Conservation (phyloP, 92 coral and sea anemone genomes). For the Chrysogorgia sp. region DNA sequence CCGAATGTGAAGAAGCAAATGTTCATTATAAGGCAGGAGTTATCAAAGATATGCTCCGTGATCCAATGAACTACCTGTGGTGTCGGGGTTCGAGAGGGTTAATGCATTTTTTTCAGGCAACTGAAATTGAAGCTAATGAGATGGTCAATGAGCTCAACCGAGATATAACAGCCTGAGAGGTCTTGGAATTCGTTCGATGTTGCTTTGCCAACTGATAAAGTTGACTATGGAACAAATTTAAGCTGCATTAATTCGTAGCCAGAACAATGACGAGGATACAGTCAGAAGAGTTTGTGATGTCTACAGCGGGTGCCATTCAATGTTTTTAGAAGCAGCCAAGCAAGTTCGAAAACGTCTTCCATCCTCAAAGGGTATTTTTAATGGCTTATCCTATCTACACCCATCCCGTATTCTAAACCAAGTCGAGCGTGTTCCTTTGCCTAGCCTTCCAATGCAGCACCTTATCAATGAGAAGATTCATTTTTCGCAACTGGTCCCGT, state of each 20-base stretch:
- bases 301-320: neutral
- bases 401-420: neutral
- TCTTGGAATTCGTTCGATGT: neutral
- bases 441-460: neutral
- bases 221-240: neutral
- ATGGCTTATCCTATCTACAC: too few species aligned
- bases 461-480: too few species aligned
- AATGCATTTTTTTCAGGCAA: too few species aligned
- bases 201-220: neutral
- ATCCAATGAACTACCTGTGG: too few species aligned
- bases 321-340: slow-evolving; percentile 2
- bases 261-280: neutral
- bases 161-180: neutral
- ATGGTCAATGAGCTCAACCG: neutral
- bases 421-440: neutral
- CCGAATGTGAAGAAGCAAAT: neutral
- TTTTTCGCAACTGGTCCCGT: too few species aligned
- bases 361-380: neutral
- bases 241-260: neutral
- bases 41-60: neutral
- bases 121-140: too few species aligned
- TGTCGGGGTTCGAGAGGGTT: too few species aligned
- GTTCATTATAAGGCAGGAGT: neutral
- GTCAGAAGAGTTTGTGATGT: neutral
- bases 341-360: slow-evolving; percentile 7